A percentile compares a stretch with the other conserved stretches of the same genome.
These are phyloP conservation scores for Itoplectis maculator DNA, from an alignment of 2,888 invertebrate genomes.

Conservation along the genomic window DNA sequence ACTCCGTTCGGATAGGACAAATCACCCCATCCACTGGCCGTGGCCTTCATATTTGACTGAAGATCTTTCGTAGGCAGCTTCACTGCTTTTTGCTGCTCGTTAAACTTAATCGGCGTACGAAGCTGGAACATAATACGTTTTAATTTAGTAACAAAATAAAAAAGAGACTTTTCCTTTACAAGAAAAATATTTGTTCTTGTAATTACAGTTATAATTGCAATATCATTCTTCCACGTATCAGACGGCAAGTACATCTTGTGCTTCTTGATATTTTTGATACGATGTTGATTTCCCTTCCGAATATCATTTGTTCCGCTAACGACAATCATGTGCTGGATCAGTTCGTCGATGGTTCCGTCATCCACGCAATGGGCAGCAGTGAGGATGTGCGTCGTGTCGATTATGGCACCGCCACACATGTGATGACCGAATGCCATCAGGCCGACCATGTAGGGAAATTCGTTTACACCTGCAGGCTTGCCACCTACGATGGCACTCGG, in stretches of 20 bases:
- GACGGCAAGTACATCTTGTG: background rate
- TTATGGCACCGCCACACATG: slow-evolving; percentile 68
- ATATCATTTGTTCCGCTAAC: background rate
- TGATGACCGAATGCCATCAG: slow-evolving; percentile 46
- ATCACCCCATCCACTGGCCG: slow-evolving; percentile 64
- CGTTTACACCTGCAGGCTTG: slow-evolving; percentile 33
- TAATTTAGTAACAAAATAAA: background rate
- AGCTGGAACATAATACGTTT: slow-evolving; percentile 24
- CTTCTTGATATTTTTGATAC: background rate
- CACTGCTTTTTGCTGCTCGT: slow-evolving; percentile 32
- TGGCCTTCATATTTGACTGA: slow-evolving; percentile 31
- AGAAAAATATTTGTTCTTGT: background rate
- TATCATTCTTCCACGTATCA: background rate
- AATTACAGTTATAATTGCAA: slow-evolving; percentile 2
- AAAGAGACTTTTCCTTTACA: background rate
- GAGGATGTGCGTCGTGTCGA: slow-evolving; percentile 61
- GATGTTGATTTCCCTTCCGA: background rate
- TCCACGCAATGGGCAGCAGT: slow-evolving; percentile 71
- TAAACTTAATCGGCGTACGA: slow-evolving; percentile 25
- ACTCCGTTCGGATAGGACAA: background rate
- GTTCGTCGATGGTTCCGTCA: background rate
- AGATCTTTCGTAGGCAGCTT: slow-evolving; percentile 49
- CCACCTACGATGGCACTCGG: slow-evolving; percentile 64
- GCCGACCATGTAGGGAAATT: slow-evolving; percentile 69
- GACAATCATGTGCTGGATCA: background rate